Base-by-base conservation (phyloP, 2,797 vertebrate genomes). In the Crotalus adamanteus region DNA sequence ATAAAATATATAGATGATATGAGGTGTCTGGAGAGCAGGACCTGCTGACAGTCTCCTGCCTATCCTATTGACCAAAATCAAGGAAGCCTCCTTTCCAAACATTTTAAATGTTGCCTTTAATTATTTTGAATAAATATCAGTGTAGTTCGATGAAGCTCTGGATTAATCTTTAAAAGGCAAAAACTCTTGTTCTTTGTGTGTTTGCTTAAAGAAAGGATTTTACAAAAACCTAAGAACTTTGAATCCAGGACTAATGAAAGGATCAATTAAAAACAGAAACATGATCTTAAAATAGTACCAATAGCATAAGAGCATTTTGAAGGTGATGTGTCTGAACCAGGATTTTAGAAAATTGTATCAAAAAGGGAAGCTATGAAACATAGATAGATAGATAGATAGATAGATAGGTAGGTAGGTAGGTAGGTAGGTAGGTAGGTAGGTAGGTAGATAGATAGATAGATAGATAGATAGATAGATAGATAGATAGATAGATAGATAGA, bases 331-430 rank as follows among this genome's bases (percentile, higher is more conserved):
- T 22, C 20, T 47, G 73, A 83, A 47, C 73, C 9, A 47, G 37
- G 8, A 1, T 78, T 78, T 78, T 42, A 78, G 31, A 78, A 78
- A 78, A 42, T 31, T 78, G 16, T 37, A 78, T 31, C 18, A 78
- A 31, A 69, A 69, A 69, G 18, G 65, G n/a, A 31, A 78, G 69
- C 31, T 78, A 78, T 3, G 18, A 78, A 42, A 56, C 11, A 37
- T 4, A 42, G 42, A 42, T 4, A 42, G 42, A 42, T 4, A 42
- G 42, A 4, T 4, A 42, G 42, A 4, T 4, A 42, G 42, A 4
- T 4, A 42, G 42, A 4, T 4, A 42, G 42, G 0, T 4, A 42
- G 42, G 0, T 4, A 42, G 42, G 0, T 4, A 42, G 42, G 3
- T 3, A 42, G 42, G 3, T 3, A 42, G 42, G 2, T 42, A 42